Evolutionary conservation across 2,888 invertebrate genomes (phyloP).

Genomic region (Cacoxenus indagator): DNA sequence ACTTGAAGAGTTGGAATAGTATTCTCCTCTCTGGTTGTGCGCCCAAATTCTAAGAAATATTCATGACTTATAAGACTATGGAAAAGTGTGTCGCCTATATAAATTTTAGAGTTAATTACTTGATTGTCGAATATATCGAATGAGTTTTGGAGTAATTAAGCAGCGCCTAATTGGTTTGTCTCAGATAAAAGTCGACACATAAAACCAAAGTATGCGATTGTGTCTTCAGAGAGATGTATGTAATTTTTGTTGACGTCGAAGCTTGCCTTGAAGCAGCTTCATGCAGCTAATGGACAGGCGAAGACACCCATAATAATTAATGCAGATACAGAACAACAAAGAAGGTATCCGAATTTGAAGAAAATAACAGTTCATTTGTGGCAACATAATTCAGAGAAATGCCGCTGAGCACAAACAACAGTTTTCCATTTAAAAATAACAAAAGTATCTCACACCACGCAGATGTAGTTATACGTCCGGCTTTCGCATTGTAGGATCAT

Average conservation of each 20-base stretch:
- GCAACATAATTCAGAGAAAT: constrained; percentile 15
- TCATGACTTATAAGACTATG: neutral
- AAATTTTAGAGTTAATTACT: neutral
- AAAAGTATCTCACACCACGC: neutral
- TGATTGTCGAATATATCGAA: neutral
- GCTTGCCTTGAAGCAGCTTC: too few species aligned
- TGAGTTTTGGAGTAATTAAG: neutral
- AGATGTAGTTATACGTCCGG: constrained; percentile 10
- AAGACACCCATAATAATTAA: too few species aligned
- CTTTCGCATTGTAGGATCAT: neutral
- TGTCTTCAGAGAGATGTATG: too few species aligned
- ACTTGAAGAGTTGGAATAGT: neutral
- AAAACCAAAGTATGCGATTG: too few species aligned
- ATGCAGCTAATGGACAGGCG: too few species aligned
- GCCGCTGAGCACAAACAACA: neutral
- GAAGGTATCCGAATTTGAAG: neutral
- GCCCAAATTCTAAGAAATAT: constrained; percentile 9
- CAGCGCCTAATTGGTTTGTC: neutral
- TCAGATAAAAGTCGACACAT: too few species aligned
- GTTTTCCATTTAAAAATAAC: neutral
- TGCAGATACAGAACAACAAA: neutral
- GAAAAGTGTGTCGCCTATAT: neutral
- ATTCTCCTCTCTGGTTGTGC: too few species aligned
- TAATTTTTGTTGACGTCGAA: too few species aligned
- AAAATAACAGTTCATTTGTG: too few species aligned